phyloP scores from a whole-genome alignment of 2,113 vertebrate genomes.

The Bufo gargarizans region DNA sequence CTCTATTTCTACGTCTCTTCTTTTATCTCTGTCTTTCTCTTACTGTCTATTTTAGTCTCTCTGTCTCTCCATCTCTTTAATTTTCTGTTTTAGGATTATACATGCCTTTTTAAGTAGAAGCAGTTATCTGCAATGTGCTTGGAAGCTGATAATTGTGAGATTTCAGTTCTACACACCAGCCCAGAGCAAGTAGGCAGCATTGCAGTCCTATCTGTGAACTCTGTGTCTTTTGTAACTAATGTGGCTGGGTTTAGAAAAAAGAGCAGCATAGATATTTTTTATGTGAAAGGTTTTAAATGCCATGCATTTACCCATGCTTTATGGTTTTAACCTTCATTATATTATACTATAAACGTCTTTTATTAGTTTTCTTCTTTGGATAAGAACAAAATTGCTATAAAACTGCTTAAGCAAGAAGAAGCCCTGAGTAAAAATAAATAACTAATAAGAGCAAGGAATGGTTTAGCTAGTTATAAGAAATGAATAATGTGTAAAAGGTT shows the following conservation, averaged over 20 bases:
- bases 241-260: slow-evolving; percentile 33
- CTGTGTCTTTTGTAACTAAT: slow-evolving; percentile 8
- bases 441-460: neutral
- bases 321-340: slow-evolving; percentile 52
- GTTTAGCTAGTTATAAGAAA: slow-evolving; percentile 7
- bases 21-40: neutral
- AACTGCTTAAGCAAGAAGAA: slow-evolving; percentile 26
- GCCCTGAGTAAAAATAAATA: neutral
- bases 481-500: slow-evolving; percentile 19
- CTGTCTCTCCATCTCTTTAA: neutral
- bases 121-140: neutral
- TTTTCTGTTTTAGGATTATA: neutral
- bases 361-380: slow-evolving; percentile 27
- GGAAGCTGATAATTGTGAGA: neutral
- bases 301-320: slow-evolving; percentile 49
- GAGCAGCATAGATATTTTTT: slow-evolving; percentile 50
- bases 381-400: slow-evolving; percentile 36
- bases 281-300: slow-evolving; percentile 50
- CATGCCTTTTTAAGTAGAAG: neutral
- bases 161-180: neutral
- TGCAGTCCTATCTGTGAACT: slow-evolving; percentile 12
- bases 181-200: slow-evolving; percentile 7
- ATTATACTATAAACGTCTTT: slow-evolving; percentile 49
- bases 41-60: neutral
- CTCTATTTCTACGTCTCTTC: neutral